These are phyloP conservation scores for Pitangus sulphuratus DNA, from an alignment of 2,797 vertebrate genomes.

Conservation along the genomic window DNA sequence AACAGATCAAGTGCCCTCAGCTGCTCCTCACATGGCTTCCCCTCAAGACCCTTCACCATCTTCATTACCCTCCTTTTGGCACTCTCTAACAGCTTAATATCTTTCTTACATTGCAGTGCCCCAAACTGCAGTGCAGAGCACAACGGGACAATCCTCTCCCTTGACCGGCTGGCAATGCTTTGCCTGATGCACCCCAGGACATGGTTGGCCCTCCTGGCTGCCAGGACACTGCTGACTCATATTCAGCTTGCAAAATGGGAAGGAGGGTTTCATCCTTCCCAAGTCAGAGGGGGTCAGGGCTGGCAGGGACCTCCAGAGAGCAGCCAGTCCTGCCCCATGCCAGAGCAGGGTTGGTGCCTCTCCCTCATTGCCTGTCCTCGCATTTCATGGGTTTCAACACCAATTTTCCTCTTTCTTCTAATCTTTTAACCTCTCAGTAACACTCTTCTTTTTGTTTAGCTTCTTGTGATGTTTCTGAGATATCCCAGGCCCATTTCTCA, in stretches of 20 bases:
- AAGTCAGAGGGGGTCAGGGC: background rate
- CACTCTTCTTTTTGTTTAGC: background rate
- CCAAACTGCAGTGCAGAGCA: background rate
- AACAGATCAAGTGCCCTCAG: rapidly evolving
- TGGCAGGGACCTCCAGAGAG: background rate
- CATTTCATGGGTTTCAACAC: background rate
- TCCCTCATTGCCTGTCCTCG: rapidly evolving
- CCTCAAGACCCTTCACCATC: background rate
- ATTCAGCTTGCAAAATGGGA: rapidly evolving
- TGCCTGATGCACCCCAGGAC: background rate
- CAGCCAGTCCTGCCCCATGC: rapidly evolving
- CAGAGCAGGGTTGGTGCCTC: background rate
- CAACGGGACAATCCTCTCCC: background rate
- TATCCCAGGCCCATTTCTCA: background rate
- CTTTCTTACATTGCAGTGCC: rapidly evolving
- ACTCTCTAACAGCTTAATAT: rapidly evolving
- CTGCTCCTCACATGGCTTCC: background rate
- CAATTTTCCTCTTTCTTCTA: background rate
- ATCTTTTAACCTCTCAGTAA: background rate
- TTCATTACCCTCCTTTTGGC: too few relatives aligned
- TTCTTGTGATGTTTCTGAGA: background rate
- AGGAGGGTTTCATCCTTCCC: background rate
- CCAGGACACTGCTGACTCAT: background rate
- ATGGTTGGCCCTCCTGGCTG: rapidly evolving
- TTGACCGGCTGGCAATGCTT: rapidly evolving